Conservation (phyloP, 2,888 invertebrate species). For the Epirrhoe tristata region DNA sequence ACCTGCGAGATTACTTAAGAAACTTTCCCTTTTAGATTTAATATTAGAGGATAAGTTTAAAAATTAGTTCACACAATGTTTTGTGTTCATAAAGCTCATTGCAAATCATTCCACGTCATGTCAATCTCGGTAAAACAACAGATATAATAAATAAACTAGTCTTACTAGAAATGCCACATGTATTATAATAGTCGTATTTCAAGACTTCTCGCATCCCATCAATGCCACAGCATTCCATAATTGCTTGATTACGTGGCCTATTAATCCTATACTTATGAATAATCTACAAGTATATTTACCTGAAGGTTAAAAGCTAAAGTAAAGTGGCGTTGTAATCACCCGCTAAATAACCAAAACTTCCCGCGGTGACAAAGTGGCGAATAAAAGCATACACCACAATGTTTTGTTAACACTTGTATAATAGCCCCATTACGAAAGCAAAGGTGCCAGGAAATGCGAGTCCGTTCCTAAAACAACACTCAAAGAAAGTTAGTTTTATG, state of each 20-base stretch:
- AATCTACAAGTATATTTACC: background rate
- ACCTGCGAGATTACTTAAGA: slow-evolving; percentile 64
- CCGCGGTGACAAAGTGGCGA: background rate
- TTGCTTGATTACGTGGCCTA: no score
- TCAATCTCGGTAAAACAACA: background rate
- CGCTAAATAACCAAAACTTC: slow-evolving; percentile 61
- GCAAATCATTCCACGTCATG: background rate
- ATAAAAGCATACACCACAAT: background rate
- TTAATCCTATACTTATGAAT: no score
- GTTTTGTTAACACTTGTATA: background rate
- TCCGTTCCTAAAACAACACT: background rate
- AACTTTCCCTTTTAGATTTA: slow-evolving; percentile 60
- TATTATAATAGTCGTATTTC: no score
- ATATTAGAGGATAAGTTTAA: slow-evolving; percentile 46
- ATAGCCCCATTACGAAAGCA: background rate
- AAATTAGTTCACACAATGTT: background rate
- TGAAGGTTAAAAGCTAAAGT: slow-evolving; percentile 48
- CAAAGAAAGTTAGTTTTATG: background rate
- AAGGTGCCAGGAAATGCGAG: background rate
- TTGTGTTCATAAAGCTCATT: background rate
- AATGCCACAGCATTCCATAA: background rate
- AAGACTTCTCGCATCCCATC: no score
- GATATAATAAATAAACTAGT: no score
- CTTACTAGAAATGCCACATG: no score
- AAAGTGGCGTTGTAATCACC: slow-evolving; percentile 63